Percentiles rank a stretch among this genome's conserved stretches.
Conservation (phyloP, 2,888 invertebrate species). For the Galeruca laticollis region DNA sequence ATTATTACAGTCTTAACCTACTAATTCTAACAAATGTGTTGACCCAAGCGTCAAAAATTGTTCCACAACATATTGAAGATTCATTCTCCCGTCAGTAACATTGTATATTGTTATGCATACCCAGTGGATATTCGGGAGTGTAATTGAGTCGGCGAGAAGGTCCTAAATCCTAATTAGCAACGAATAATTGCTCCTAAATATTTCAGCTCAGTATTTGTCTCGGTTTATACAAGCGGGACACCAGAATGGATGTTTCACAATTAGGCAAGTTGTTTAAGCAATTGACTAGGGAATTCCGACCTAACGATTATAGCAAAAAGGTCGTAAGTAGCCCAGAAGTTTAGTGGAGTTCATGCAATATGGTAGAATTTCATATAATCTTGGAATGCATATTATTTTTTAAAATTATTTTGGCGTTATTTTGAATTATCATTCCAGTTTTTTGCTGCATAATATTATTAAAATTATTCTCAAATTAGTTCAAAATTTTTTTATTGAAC, state of each 20-base stretch:
- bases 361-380: background rate
- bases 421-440: too few species aligned
- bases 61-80: background rate
- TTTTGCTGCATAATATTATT: too few species aligned
- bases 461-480: too few species aligned
- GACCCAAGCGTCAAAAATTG: background rate
- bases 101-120: slow-evolving; percentile 22
- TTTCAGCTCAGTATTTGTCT: slow-evolving; percentile 53
- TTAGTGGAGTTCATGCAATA: background rate
- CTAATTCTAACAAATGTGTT: background rate
- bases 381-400: too few species aligned
- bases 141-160: slow-evolving; percentile 35
- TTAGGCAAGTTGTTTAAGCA: slow-evolving; percentile 30
- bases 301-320: slow-evolving; percentile 17
- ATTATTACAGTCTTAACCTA: background rate
- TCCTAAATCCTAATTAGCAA: slow-evolving; percentile 44
- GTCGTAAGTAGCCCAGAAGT: slow-evolving; percentile 2
- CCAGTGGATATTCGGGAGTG: slow-evolving; percentile 27
- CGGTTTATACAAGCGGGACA: slow-evolving; percentile 45
- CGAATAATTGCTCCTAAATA: slow-evolving; percentile 48
- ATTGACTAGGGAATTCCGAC: slow-evolving; percentile 30
- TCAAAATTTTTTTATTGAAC: too few species aligned
- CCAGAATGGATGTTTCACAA: slow-evolving; percentile 37
- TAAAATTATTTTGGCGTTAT: too few species aligned
- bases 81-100: slow-evolving; percentile 11